Evolutionary conservation across 2,797 vertebrate species (phyloP).

Genomic region (Sciurus vulgaris): DNA sequence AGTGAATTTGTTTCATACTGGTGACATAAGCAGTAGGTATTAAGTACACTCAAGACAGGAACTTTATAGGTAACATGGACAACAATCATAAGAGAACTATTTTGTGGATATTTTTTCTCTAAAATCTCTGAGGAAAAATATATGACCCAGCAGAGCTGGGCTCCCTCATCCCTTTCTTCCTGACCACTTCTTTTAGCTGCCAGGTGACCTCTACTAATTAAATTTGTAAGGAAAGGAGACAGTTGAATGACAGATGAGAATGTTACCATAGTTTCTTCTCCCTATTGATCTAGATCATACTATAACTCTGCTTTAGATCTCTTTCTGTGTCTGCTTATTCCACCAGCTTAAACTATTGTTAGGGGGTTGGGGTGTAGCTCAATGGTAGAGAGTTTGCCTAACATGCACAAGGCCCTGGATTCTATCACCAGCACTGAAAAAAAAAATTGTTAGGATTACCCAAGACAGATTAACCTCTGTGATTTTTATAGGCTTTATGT

Average conservation of each 20-base stretch:
- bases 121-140: constrained; percentile 9
- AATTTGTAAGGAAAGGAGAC: constrained; percentile 9
- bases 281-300: neutral
- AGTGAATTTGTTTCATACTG: constrained; percentile 35
- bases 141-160: neutral
- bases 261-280: neutral
- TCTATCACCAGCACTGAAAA: neutral
- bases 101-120: constrained; percentile 57
- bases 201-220: neutral
- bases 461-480: neutral
- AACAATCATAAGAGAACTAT: neutral
- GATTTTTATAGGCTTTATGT: neutral
- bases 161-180: neutral
- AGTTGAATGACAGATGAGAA: constrained; percentile 20
- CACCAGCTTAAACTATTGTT: neutral
- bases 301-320: neutral
- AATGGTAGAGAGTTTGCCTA: neutral
- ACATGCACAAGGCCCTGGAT: neutral
- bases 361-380: neutral
- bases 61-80: neutral
- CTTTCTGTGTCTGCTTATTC: neutral
- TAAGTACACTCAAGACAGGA: constrained; percentile 50
- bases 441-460: neutral
- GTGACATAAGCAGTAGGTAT: neutral
- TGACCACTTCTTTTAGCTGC: constrained; percentile 34